phyloP scores from a whole-genome alignment of 2,888 invertebrate genomes.

The Allacma fusca region DNA sequence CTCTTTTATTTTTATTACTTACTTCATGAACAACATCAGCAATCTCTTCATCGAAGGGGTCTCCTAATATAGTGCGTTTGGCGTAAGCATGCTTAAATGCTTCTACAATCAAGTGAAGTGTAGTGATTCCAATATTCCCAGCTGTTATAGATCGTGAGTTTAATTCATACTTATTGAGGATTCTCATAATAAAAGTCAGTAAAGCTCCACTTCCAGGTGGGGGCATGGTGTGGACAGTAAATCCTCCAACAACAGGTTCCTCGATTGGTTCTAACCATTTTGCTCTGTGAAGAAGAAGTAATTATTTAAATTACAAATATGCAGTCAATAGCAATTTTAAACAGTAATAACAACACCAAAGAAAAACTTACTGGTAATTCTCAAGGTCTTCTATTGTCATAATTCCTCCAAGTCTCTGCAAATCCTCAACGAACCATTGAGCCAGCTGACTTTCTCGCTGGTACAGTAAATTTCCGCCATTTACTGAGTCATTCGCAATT shows the following conservation, averaged over 20 bases:
- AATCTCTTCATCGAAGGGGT: conserved; percentile 67
- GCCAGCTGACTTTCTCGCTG: conserved; percentile 62
- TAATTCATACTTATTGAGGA: conserved; percentile 34
- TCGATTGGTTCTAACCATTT: conserved; percentile 39
- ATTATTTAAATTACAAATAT: background rate
- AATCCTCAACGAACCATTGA: conserved; percentile 64
- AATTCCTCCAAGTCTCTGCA: conserved; percentile 75
- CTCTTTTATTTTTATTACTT: too few species aligned
- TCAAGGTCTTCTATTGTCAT: conserved; percentile 79
- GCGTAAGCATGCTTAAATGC: conserved; percentile 92
- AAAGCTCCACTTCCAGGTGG: conserved; percentile 67
- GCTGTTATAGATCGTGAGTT: background rate
- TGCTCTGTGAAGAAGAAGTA: conserved; percentile 33
- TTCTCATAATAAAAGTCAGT: conserved; percentile 66
- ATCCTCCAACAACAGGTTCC: conserved; percentile 57
- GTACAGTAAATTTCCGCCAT: conserved; percentile 78
- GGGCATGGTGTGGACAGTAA: conserved; percentile 66
- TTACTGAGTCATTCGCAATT: conserved; percentile 71
- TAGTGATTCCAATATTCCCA: background rate
- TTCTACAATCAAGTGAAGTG: conserved; percentile 83
- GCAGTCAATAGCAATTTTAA: too few species aligned
- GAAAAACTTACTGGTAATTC: conserved; percentile 70
- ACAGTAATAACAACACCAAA: background rate
- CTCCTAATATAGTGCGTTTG: conserved; percentile 78
- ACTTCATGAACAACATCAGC: background rate